A percentile compares a stretch with the other conserved stretches of the same genome.
Conservation (phyloP, 2,888 invertebrate species). For the Eristalis tenax region DNA sequence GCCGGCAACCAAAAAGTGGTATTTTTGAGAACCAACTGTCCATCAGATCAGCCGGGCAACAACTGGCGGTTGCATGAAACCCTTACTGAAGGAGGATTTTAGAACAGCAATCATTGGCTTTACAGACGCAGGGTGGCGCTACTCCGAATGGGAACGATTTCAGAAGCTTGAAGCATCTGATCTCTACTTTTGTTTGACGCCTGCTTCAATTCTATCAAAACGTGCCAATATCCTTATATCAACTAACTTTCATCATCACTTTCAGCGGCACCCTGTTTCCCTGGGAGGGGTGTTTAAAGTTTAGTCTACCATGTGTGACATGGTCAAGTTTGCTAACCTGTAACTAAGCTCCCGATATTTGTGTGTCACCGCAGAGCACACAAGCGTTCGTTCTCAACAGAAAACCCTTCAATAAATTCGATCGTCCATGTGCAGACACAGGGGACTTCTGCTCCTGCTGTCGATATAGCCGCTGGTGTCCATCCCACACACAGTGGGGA, state of each 20-base stretch:
- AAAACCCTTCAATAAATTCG: constrained; percentile 32
- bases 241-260: background rate
- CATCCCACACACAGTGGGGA: background rate
- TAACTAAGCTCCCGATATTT: constrained; percentile 60
- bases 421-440: constrained; percentile 8
- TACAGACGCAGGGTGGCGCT: too few relatives aligned
- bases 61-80: too few relatives aligned
- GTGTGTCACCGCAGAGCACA: constrained; percentile 48
- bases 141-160: too few relatives aligned
- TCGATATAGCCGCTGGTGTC: background rate
- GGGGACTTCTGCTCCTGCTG: background rate
- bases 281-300: background rate
- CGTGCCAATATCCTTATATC: too few relatives aligned
- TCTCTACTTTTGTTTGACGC: too few relatives aligned
- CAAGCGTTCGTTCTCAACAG: constrained; percentile 1
- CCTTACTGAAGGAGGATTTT: too few relatives aligned
- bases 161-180: too few relatives aligned
- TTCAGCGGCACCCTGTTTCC: constrained; percentile 28
- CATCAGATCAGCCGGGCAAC: too few relatives aligned
- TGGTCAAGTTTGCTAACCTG: constrained; percentile 59
- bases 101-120: too few relatives aligned
- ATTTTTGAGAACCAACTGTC: too few relatives aligned
- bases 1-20: too few relatives aligned
- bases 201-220: too few relatives aligned
- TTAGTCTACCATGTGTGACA: constrained; percentile 2